Evolutionary conservation across 2,888 invertebrate genomes (phyloP).

Genomic region (Thera obeliscata): DNA sequence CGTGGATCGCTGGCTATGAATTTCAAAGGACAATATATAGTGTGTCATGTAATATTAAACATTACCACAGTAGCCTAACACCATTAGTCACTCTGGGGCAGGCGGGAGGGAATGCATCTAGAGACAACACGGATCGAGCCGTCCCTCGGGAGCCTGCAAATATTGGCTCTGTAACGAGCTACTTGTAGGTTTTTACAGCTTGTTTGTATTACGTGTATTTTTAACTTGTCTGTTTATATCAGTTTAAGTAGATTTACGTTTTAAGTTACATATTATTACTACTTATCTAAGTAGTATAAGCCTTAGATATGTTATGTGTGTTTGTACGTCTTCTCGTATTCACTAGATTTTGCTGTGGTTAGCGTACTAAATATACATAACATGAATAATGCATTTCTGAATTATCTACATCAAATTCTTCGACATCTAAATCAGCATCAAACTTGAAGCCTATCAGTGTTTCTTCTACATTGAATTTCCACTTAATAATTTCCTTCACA

Average conservation of each 20-base stretch:
- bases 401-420: neutral
- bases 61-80: conserved; percentile 30
- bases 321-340: too few relatives aligned
- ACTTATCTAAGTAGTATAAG: too few relatives aligned
- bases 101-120: conserved; percentile 59
- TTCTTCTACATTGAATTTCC: conserved; percentile 27
- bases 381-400: neutral
- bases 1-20: neutral
- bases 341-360: too few relatives aligned
- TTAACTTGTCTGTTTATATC: too few relatives aligned
- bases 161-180: conserved; percentile 74
- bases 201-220: neutral
- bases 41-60: conserved; percentile 19
- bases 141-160: conserved; percentile 63
- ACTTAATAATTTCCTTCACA: conserved; percentile 43
- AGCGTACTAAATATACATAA: neutral
- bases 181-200: conserved; percentile 52
- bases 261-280: too few relatives aligned
- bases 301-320: too few relatives aligned
- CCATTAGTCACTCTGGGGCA: conserved; percentile 37
- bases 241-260: too few relatives aligned
- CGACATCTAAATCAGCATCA: conserved; percentile 14
- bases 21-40: neutral
- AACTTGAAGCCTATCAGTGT: conserved; percentile 24
- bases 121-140: conserved; percentile 66